Percentiles rank a stretch among this genome's conserved stretches.
Evolutionary conservation across 2,797 vertebrate genomes (phyloP).

Genomic region (Myotis vivesi): DNA sequence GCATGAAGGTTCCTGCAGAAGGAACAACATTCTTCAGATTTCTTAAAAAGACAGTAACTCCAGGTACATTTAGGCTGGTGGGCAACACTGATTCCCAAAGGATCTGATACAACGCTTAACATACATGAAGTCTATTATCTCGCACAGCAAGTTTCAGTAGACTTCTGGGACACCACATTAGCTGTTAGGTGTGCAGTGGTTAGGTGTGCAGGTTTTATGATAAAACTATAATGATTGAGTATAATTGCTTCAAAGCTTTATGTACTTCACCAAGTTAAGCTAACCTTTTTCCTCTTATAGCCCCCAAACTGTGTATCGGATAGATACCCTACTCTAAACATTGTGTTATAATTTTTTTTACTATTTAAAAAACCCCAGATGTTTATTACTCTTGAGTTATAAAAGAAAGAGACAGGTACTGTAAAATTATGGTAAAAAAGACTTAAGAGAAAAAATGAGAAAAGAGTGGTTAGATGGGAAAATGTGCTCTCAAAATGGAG

Average conservation of each 20-base stretch:
- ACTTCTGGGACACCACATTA: conserved; percentile 15
- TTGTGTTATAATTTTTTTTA: conserved; percentile 43
- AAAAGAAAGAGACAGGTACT: neutral
- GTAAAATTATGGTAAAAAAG: conserved; percentile 38
- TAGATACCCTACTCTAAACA: conserved; percentile 32
- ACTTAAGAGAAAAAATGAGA: conserved; percentile 18
- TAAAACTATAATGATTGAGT: neutral
- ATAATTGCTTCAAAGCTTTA: neutral
- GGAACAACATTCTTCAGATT: neutral
- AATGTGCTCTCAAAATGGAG: conserved; percentile 35
- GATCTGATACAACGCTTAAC: neutral
- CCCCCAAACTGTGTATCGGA: neutral
- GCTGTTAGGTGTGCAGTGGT: no score
- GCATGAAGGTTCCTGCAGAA: neutral
- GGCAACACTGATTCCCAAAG: neutral
- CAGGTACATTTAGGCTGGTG: neutral
- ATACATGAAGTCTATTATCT: neutral
- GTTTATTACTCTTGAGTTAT: neutral
- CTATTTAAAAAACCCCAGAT: neutral
- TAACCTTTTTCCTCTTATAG: neutral
- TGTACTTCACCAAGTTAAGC: neutral
- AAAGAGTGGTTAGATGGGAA: conserved; percentile 9
- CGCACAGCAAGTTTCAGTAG: conserved; percentile 7
- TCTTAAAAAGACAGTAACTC: neutral
- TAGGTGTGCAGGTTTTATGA: neutral